phyloP scores from a whole-genome alignment of 1,140 invertebrate genomes.

The Rhagoletis pomonella region DNA sequence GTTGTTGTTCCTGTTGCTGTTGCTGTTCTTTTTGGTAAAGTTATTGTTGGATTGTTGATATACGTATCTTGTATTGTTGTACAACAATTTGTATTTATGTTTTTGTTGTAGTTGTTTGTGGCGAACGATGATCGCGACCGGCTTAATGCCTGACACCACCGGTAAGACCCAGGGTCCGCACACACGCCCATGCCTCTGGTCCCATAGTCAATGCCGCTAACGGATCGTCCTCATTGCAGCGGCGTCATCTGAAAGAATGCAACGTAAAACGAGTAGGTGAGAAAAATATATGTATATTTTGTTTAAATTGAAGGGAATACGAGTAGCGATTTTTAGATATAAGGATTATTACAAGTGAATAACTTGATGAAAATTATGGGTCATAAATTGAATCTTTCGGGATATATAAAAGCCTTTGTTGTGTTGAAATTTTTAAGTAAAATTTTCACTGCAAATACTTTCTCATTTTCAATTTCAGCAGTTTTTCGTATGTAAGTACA shows the following conservation, averaged over 20 bases:
- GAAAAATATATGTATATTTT: not conserved
- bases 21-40: not conserved
- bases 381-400: no score
- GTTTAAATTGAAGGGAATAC: not conserved
- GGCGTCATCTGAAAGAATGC: constrained; percentile 78
- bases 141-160: constrained; percentile 78
- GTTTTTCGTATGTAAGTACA: no score
- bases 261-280: not conserved
- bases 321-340: no score
- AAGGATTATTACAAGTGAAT: no score
- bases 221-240: constrained; percentile 81
- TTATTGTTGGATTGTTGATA: constrained; percentile 54
- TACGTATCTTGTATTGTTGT: constrained; percentile 55
- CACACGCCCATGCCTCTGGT: constrained; percentile 87
- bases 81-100: constrained; percentile 54
- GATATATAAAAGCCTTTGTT: no score
- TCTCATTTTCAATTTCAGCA: no score
- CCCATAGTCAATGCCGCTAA: constrained; percentile 86
- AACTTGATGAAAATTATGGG: no score
- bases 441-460: no score
- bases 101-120: constrained; percentile 59
- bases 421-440: no score
- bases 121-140: constrained; percentile 70
- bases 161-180: constrained; percentile 82
- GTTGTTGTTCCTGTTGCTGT: constrained; percentile 29